Evolutionary conservation across 2,113 vertebrate genomes (phyloP).

Genomic region (Nansenia antarctica): DNA sequence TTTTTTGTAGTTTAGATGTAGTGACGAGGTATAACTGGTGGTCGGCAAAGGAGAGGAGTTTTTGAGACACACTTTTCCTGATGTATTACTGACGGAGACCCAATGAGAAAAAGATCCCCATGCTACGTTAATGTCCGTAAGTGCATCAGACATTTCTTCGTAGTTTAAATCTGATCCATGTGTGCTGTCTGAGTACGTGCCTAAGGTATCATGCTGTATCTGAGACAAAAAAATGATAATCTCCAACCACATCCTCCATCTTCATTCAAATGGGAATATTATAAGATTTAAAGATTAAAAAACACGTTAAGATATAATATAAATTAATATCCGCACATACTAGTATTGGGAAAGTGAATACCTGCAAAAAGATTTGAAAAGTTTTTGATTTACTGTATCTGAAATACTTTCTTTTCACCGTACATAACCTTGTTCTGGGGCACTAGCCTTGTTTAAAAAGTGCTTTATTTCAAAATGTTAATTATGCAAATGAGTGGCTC

Average conservation of each 20-base stretch:
- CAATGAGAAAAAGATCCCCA: too few species aligned
- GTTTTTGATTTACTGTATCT: conserved; percentile 28
- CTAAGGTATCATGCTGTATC: not conserved
- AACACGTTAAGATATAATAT: not conserved
- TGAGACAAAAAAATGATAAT: not conserved
- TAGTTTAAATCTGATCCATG: too few species aligned
- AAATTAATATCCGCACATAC: not conserved
- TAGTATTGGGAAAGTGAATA: not conserved
- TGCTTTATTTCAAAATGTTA: conserved; percentile 59
- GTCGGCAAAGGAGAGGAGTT: too few species aligned
- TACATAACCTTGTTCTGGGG: conserved; percentile 35
- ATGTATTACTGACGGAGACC: too few species aligned
- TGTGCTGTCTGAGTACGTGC: too few species aligned
- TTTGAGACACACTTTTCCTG: too few species aligned
- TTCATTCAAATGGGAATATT: not conserved
- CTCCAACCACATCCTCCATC: not conserved
- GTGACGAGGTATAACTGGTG: too few species aligned
- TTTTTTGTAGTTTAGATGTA: too few species aligned
- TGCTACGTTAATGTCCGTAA: too few species aligned
- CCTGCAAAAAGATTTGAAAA: conserved; percentile 19
- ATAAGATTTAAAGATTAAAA: conserved; percentile 5
- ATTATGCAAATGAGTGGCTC: conserved; percentile 76
- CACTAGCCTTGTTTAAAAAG: conserved; percentile 39
- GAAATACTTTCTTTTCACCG: conserved; percentile 24
- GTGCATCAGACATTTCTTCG: too few species aligned